Conservation (phyloP, 2,888 invertebrate genomes). For the Drosophila picticornis region DNA sequence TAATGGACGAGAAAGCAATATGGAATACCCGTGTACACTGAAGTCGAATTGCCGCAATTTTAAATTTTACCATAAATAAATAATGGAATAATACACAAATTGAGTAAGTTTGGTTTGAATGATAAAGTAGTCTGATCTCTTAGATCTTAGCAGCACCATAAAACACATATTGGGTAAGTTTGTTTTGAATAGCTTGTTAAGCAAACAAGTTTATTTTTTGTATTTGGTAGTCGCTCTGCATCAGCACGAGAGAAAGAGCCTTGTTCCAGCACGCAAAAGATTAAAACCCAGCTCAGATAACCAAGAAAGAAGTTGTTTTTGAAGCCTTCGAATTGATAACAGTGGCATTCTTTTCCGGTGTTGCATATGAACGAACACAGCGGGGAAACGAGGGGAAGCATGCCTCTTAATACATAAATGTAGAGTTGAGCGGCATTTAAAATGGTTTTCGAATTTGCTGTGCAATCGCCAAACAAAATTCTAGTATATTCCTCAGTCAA, state of each 20-base stretch:
- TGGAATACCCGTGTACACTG: background rate
- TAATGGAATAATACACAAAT: background rate
- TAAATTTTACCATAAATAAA: background rate
- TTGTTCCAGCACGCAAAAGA: background rate
- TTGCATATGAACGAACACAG: background rate
- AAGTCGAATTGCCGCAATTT: background rate
- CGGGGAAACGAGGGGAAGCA: background rate
- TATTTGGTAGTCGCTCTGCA: background rate
- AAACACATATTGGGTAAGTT: background rate
- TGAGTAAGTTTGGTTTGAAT: background rate
- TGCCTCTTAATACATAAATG: background rate
- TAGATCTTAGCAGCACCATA: background rate
- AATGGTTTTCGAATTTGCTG: background rate
- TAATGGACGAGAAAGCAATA: background rate
- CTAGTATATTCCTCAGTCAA: background rate
- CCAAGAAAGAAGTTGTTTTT: background rate
- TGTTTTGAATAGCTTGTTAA: background rate
- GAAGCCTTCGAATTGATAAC: background rate
- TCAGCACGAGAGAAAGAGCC: background rate
- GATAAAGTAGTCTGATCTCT: background rate
- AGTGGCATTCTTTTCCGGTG: background rate
- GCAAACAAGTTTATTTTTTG: background rate
- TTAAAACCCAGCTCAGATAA: background rate
- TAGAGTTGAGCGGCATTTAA: background rate
- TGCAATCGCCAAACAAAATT: background rate